Conservation (phyloP, 2,113 vertebrate genomes). For the Megaceryle torquata region DNA sequence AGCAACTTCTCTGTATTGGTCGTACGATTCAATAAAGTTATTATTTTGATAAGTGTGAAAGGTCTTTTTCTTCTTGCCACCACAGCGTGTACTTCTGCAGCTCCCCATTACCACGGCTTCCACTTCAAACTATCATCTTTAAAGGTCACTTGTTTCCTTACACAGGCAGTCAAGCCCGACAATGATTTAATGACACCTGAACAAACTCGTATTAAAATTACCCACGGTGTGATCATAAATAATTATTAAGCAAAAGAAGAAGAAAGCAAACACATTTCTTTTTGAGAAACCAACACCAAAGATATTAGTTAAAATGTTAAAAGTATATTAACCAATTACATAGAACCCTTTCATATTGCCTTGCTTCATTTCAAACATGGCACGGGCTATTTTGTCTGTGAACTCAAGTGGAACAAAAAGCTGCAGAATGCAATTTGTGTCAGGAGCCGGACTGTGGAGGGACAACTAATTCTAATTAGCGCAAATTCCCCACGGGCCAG, state of each 20-base stretch:
- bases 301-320: constrained; percentile 80
- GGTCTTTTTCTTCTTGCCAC: constrained; percentile 48
- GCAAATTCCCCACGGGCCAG: constrained; percentile 80
- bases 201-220: constrained; percentile 70
- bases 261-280: constrained; percentile 65
- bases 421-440: constrained; percentile 88
- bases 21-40: constrained; percentile 62
- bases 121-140: constrained; percentile 72
- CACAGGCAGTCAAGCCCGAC: constrained; percentile 58
- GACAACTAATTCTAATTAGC: constrained; percentile 89
- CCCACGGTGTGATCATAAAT: constrained; percentile 52
- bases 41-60: constrained; percentile 64
- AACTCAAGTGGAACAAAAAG: constrained; percentile 87
- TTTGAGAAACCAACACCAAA: constrained; percentile 60
- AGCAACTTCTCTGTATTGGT: constrained; percentile 22
- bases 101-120: constrained; percentile 57
- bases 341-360: constrained; percentile 82
- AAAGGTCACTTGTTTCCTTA: constrained; percentile 78
- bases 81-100: constrained; percentile 35
- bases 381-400: constrained; percentile 84
- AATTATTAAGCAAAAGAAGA: constrained; percentile 69
- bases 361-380: constrained; percentile 84
- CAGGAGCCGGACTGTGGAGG: constrained; percentile 81
- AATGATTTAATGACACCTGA: constrained; percentile 73
- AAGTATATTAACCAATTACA: constrained; percentile 82